These are phyloP conservation scores for Pygathrix nemaeus DNA, from an alignment of 2,113 vertebrate species.

Conservation along the genomic window DNA sequence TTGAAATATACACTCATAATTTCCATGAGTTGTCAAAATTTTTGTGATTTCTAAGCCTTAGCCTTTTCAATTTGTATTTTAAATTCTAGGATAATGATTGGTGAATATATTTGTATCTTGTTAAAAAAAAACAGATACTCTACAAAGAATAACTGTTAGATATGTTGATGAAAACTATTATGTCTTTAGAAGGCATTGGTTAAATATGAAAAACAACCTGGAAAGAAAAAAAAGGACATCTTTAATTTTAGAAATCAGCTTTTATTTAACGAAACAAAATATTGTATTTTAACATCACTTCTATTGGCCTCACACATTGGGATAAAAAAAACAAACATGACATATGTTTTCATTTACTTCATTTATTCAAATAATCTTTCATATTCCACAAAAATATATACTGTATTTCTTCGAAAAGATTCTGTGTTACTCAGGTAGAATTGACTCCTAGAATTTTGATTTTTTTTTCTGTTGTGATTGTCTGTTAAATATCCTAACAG, in stretches of 20 bases:
- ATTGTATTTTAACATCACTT: neutral
- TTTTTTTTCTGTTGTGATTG: neutral
- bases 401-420: neutral
- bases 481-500: neutral
- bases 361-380: neutral
- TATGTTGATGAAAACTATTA: neutral
- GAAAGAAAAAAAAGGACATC: neutral
- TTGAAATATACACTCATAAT: neutral
- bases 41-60: neutral
- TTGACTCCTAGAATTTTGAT: neutral
- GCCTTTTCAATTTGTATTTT: neutral
- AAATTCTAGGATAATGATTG: neutral
- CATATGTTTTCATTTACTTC: neutral
- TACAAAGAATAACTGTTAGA: neutral
- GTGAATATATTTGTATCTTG: neutral
- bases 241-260: neutral
- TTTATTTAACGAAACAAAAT: neutral
- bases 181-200: neutral
- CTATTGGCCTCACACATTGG: neutral
- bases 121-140: neutral
- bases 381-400: neutral
- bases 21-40: neutral
- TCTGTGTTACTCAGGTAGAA: neutral
- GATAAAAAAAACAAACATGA: neutral
- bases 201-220: neutral